Evolutionary conservation across 23 tunicate species (phyloP), one percentile per base, ranked within the genome.

Genomic region (Halocynthia roretzi): DNA sequence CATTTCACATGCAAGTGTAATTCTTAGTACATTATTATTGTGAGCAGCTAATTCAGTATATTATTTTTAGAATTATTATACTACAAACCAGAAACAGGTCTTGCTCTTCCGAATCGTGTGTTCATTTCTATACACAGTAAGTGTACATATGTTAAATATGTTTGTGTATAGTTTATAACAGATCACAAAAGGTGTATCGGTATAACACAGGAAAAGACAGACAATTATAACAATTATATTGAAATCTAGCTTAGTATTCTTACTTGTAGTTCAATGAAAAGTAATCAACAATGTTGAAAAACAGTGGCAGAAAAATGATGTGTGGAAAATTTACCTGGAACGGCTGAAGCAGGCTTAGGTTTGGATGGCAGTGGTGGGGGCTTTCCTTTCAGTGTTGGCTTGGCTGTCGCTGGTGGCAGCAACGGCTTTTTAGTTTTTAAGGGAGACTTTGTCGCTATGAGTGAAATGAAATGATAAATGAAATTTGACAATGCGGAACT

Each of bases 291-390:
- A 58, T 56, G n/a, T 15, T 22, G 18, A 15, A 19, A 15, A 18
- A 71, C 76, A 48, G 55, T 2, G 51, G 54, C 55, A 50, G 76
- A 49, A 1, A 5, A 40, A 71, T 44, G 11, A 58, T 58, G 15
- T 58, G 17, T 20, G 15, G 70, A 31, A 40, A 71, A 40, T 64
- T 11, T 18, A 55, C 80, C 87, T 56, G 71, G 83, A 56, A 66
- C 80, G 18, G 77, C 12, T 5, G 84, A 52, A 31, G 82, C 54
- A 5, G 92, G 92, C 70, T 86, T 86, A 22, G 92, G 92, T 76
- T 86, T 86, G 78, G 71, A 75, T 12, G 92, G 92, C 61, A 86
- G 60, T 20, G 91, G 84, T 22, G 92, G 92, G 62, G 92, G 92
- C 11, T 63, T 83, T 56, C 81, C 78, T 67, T 81, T 86, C 17